A percentile compares a stretch with the other conserved stretches of the same genome.
phyloP scores from a whole-genome alignment of 1,140 invertebrate species.

The Diorhabda elongata region DNA sequence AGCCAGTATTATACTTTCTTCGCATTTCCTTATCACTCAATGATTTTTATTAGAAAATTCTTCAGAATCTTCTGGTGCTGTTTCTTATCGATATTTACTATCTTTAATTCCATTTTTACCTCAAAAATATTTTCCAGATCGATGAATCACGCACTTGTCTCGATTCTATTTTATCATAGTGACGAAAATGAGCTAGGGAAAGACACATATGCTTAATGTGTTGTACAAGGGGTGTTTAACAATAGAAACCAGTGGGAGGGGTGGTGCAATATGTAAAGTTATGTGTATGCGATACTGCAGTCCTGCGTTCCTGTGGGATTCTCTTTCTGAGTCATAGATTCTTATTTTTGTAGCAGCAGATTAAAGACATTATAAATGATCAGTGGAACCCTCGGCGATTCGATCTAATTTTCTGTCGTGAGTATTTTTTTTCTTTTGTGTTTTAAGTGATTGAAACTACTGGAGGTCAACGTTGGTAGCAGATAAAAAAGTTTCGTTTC shows the following conservation, averaged over 20 bases:
- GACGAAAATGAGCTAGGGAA: slow-evolving; percentile 21
- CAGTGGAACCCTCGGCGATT: slow-evolving; percentile 2
- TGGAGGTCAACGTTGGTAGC: not conserved
- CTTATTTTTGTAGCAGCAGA: slow-evolving; percentile 8
- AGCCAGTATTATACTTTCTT: too few relatives aligned
- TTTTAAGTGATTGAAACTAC: slow-evolving; percentile 2
- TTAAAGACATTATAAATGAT: slow-evolving; percentile 14
- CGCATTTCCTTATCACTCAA: too few relatives aligned
- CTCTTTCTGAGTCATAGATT: slow-evolving; percentile 14
- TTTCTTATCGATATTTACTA: not conserved
- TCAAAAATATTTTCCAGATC: not conserved
- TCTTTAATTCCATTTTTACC: not conserved
- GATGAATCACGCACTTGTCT: slow-evolving; percentile 17
- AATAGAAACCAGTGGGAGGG: slow-evolving; percentile 18
- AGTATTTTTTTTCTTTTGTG: slow-evolving; percentile 3
- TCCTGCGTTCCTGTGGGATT: slow-evolving; percentile 15
- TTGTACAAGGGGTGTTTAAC: slow-evolving; percentile 18
- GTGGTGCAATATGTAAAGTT: slow-evolving; percentile 26
- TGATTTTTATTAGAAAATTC: too few relatives aligned
- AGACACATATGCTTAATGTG: slow-evolving; percentile 36
- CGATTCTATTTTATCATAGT: slow-evolving; percentile 1
- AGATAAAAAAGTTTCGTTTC: not conserved
- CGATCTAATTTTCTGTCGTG: slow-evolving; percentile 3
- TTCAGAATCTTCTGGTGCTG: too few relatives aligned
- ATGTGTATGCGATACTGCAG: slow-evolving; percentile 22